Conservation (phyloP, 2,888 invertebrate genomes). For the Folsomia manolachei region DNA sequence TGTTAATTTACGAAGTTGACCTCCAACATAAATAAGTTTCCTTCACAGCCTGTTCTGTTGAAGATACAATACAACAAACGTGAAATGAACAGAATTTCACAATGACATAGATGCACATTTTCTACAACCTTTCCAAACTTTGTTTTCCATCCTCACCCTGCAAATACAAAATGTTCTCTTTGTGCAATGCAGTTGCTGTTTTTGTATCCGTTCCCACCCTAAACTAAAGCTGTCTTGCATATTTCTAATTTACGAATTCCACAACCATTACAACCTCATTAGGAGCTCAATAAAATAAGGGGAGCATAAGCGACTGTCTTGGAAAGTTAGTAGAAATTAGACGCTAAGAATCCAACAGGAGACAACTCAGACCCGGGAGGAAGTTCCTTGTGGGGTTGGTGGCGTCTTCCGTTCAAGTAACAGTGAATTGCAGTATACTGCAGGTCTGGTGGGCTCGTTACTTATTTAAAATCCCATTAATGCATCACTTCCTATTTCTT, state of each 20-base stretch:
- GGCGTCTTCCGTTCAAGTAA: neutral
- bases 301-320: neutral
- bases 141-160: neutral
- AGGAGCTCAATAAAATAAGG: slow-evolving; percentile 3
- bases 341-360: too few relatives aligned
- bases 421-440: neutral
- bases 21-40: slow-evolving; percentile 3
- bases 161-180: too few relatives aligned
- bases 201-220: too few relatives aligned
- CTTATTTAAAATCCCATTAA: slow-evolving; percentile 24
- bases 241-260: neutral
- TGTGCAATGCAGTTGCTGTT: too few relatives aligned
- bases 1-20: slow-evolving; percentile 11
- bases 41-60: neutral
- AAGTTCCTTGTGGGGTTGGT: neutral
- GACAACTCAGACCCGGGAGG: neutral
- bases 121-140: neutral
- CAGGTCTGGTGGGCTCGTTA: neutral
- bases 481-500: slow-evolving; percentile 2
- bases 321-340: too few relatives aligned
- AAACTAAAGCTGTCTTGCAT: neutral
- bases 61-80: neutral
- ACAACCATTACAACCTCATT: slow-evolving; percentile 20
- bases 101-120: neutral
- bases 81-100: slow-evolving; percentile 7